phyloP scores from a whole-genome alignment of 1,140 invertebrate species.

The Drosophila obscura region DNA sequence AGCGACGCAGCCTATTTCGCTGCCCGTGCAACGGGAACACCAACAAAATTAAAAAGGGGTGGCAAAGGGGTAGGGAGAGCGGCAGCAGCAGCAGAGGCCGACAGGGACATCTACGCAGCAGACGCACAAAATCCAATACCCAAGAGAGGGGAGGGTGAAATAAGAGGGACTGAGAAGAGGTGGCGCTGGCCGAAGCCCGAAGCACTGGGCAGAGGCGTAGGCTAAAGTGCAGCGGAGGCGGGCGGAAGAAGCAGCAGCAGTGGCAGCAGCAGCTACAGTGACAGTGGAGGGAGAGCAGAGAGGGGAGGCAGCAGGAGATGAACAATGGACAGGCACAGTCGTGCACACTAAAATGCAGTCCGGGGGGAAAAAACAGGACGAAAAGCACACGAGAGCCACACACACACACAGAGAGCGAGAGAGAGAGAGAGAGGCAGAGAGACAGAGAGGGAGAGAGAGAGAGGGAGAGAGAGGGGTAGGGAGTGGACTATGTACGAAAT shows the following conservation, averaged over 20 bases:
- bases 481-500: constrained; percentile 60
- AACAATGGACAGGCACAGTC: constrained; percentile 55
- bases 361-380: constrained; percentile 30
- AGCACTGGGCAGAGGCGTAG: constrained; percentile 11
- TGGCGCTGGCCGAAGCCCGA: constrained; percentile 3
- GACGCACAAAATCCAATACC: constrained; percentile 64
- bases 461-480: too few species aligned
- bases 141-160: constrained; percentile 10
- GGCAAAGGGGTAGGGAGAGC: background rate
- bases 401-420: too few species aligned
- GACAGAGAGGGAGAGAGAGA: too few species aligned
- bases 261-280: background rate
- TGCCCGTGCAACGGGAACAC: constrained; percentile 25
- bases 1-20: constrained; percentile 61
- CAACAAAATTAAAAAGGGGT: constrained; percentile 23
- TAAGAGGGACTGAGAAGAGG: constrained; percentile 1
- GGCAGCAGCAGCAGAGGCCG: background rate
- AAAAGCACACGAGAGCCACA: constrained; percentile 20
- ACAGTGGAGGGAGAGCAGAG: background rate
- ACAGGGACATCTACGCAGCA: constrained; percentile 33
- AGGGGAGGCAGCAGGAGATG: constrained; percentile 10
- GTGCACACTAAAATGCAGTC: constrained; percentile 62
- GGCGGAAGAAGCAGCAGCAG: too few species aligned
- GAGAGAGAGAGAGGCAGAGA: too few species aligned
- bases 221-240: too few species aligned